Percentiles rank a stretch among this genome's conserved stretches.
Conservation (phyloP, 1,140 invertebrate species). For the Ceratina calcarata region DNA sequence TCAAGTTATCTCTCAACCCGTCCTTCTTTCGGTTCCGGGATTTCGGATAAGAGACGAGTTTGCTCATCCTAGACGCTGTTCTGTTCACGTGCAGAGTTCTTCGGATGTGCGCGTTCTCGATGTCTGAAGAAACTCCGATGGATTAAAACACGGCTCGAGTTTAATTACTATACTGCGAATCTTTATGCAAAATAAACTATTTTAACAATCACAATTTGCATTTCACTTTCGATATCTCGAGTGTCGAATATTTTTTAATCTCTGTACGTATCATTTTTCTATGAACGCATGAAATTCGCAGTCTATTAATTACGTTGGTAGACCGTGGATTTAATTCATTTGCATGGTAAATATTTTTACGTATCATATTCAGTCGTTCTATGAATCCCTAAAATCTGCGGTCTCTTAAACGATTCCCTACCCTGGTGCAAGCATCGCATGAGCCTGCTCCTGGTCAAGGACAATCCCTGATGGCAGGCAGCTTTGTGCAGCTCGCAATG, state of each 20-base stretch:
- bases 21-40: constrained; percentile 62
- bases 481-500: constrained; percentile 88
- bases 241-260: too few relatives aligned
- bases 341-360: too few relatives aligned
- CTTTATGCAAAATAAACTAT: too few relatives aligned
- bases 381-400: too few relatives aligned
- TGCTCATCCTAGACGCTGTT: constrained; percentile 38
- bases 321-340: too few relatives aligned
- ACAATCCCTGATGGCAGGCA: constrained; percentile 83
- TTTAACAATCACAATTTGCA: too few relatives aligned
- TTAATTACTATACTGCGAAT: too few relatives aligned
- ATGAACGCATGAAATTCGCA: too few relatives aligned
- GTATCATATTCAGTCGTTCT: too few relatives aligned
- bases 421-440: constrained; percentile 79
- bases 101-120: constrained; percentile 35
- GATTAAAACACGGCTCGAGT: not conserved
- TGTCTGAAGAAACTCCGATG: constrained; percentile 24
- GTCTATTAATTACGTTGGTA: too few relatives aligned
- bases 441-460: constrained; percentile 82
- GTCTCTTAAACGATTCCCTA: constrained; percentile 47
- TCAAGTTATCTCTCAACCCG: constrained; percentile 65
- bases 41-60: constrained; percentile 55
- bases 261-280: too few relatives aligned
- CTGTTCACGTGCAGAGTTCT: constrained; percentile 29
- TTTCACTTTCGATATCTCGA: too few relatives aligned